Percentiles rank a stretch among this genome's conserved stretches.
Conservation (phyloP, 1,140 invertebrate species). For the Temnothorax curvispinosus region DNA sequence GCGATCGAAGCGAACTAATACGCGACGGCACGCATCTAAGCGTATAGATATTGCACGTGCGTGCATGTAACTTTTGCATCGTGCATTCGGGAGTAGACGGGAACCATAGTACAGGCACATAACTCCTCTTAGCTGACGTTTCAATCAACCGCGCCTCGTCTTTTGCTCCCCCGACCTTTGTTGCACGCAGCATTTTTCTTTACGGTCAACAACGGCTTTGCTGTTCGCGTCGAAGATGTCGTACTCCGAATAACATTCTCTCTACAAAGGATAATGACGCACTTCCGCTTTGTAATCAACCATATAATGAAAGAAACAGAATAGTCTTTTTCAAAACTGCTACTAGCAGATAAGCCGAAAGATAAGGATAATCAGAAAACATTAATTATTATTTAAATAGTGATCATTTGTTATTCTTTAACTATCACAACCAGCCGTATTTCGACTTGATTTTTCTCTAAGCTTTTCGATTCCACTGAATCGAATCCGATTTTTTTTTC, state of each 20-base stretch:
- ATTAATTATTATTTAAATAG: background rate
- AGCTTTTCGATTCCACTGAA: background rate
- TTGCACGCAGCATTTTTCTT: slow-evolving; percentile 52
- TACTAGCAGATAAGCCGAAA: background rate
- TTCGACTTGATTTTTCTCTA: background rate
- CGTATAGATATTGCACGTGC: background rate
- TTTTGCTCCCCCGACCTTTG: slow-evolving; percentile 69
- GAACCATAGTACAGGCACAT: slow-evolving; percentile 64
- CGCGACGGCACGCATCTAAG: slow-evolving; percentile 18
- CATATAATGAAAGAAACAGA: background rate
- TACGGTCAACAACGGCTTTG: background rate
- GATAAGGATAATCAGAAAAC: background rate
- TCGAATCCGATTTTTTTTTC: background rate
- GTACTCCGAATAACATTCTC: background rate
- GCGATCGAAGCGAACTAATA: slow-evolving; percentile 1
- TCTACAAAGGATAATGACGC: background rate
- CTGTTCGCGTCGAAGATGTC: background rate
- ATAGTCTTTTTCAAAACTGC: background rate
- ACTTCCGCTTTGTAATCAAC: slow-evolving; percentile 15
- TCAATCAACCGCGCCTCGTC: slow-evolving; percentile 77
- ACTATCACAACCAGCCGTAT: background rate
- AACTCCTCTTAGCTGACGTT: slow-evolving; percentile 79
- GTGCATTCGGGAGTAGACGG: slow-evolving; percentile 35
- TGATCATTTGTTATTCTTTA: background rate
- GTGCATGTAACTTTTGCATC: slow-evolving; percentile 26